These are phyloP conservation scores for Odontomyia ornata DNA, from an alignment of 2,888 invertebrate genomes.

Conservation along the genomic window DNA sequence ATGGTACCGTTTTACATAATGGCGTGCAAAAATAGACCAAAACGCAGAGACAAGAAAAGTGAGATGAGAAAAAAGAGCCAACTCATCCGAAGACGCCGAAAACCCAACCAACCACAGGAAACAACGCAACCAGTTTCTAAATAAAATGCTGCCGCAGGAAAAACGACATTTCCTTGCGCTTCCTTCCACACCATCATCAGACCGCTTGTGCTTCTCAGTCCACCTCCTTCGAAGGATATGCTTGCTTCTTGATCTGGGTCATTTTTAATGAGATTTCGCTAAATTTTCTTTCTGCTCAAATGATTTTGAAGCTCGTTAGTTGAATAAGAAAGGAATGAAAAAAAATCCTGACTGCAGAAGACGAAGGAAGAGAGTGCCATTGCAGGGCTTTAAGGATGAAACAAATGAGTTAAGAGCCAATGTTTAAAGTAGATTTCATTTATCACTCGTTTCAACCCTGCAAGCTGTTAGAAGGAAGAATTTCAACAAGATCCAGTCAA, in stretches of 20 bases:
- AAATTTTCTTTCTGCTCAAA: constrained; percentile 51
- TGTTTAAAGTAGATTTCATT: constrained; percentile 28
- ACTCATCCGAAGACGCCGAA: not conserved
- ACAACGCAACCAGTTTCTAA: constrained; percentile 11
- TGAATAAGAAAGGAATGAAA: not conserved
- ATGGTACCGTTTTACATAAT: constrained; percentile 43
- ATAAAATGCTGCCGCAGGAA: constrained; percentile 24
- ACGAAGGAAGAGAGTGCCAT: not conserved
- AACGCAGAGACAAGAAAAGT: not conserved
- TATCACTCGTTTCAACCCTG: constrained; percentile 10
- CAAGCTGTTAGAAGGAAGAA: not conserved
- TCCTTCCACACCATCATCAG: constrained; percentile 15
- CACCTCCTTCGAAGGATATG: not conserved
- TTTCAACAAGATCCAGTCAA: not conserved
- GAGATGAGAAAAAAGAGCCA: not conserved
- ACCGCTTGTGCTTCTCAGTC: not conserved
- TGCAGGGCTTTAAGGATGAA: not conserved
- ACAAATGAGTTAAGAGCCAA: constrained; percentile 9
- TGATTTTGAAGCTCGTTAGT: constrained; percentile 47
- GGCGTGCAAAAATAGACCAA: constrained; percentile 21
- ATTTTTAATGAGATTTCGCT: constrained; percentile 52
- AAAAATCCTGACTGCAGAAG: not conserved
- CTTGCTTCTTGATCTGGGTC: constrained; percentile 48
- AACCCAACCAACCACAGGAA: constrained; percentile 2
- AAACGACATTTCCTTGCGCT: constrained; percentile 29